Percentiles rank a stretch among this genome's conserved stretches.
Evolutionary conservation across 1,140 invertebrate genomes (phyloP).

Genomic region (Zaprionus capensis): DNA sequence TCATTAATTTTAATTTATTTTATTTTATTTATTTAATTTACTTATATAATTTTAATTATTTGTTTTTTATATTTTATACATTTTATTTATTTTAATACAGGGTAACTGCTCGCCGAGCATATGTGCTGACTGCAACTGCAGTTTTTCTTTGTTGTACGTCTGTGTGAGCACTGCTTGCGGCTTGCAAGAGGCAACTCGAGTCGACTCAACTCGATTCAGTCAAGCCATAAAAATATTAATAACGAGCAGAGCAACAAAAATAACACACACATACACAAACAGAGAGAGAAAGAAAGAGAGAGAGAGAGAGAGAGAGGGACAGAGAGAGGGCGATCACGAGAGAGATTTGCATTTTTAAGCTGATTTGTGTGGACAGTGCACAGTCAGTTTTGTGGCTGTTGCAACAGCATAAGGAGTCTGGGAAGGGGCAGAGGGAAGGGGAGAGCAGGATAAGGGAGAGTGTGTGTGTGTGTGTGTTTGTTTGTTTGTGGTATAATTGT

Average conservation of each 20-base stretch:
- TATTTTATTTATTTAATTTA: too few species aligned
- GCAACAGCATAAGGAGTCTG: constrained; percentile 6
- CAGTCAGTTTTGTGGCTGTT: constrained; percentile 20
- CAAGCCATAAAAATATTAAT: constrained; percentile 50
- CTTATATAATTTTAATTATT: too few species aligned
- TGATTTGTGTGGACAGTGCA: constrained; percentile 39
- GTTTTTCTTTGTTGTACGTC: background rate
- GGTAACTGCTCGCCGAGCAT: background rate
- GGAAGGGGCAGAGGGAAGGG: background rate
- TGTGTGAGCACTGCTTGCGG: constrained; percentile 22
- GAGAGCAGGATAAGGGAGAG: background rate
- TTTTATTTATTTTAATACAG: background rate
- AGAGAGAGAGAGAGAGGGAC: background rate
- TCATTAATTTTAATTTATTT: too few species aligned
- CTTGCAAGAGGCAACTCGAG: constrained; percentile 22
- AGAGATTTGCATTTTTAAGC: constrained; percentile 48
- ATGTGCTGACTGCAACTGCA: background rate
- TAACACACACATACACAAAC: background rate
- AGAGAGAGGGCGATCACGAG: background rate
- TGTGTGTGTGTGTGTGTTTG: background rate
- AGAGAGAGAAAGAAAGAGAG: background rate
- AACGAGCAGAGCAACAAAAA: constrained; percentile 34
- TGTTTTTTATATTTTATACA: background rate
- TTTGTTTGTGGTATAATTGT: constrained; percentile 2
- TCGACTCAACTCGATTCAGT: constrained; percentile 18